These are phyloP conservation scores for Anolis carolinensis DNA, from an alignment of 2,113 vertebrate species.

Conservation along the genomic window DNA sequence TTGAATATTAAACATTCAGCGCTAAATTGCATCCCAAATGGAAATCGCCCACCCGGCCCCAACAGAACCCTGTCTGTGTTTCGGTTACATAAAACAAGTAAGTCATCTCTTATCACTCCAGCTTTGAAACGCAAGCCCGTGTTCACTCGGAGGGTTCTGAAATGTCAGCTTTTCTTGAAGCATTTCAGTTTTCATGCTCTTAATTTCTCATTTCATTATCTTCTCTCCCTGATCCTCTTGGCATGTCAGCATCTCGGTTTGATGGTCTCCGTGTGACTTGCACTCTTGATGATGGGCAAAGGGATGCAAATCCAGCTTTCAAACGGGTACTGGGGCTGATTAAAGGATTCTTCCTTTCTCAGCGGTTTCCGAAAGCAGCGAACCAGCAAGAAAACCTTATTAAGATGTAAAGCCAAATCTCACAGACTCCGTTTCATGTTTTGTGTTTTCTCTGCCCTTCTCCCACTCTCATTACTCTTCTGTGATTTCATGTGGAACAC, in stretches of 20 bases:
- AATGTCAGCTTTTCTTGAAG: constrained; percentile 70
- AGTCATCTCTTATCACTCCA: constrained; percentile 66
- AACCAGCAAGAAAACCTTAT: constrained; percentile 50
- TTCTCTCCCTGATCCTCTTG: constrained; percentile 59
- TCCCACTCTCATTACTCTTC: background rate
- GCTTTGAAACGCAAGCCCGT: constrained; percentile 65
- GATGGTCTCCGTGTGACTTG: constrained; percentile 66
- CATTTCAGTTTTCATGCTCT: constrained; percentile 62
- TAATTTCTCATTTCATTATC: constrained; percentile 74
- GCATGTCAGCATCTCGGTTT: constrained; percentile 66
- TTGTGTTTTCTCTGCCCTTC: background rate
- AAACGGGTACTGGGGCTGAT: constrained; percentile 46
- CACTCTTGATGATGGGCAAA: constrained; percentile 49
- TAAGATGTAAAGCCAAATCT: constrained; percentile 54
- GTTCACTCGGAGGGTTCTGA: constrained; percentile 60
- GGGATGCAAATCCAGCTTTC: constrained; percentile 50
- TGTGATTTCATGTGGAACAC: background rate
- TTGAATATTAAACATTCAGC: constrained; percentile 68
- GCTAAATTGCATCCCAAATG: constrained; percentile 63
- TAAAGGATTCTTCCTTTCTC: constrained; percentile 52
- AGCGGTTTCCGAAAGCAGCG: constrained; percentile 54
- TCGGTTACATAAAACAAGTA: constrained; percentile 69
- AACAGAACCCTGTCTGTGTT: constrained; percentile 66
- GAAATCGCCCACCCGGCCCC: constrained; percentile 56
- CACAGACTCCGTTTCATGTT: constrained; percentile 41